Evolutionary conservation across 2,888 invertebrate genomes (phyloP), one percentile per base, ranked within the genome.

Genomic region (Tiliacea aurago): DNA sequence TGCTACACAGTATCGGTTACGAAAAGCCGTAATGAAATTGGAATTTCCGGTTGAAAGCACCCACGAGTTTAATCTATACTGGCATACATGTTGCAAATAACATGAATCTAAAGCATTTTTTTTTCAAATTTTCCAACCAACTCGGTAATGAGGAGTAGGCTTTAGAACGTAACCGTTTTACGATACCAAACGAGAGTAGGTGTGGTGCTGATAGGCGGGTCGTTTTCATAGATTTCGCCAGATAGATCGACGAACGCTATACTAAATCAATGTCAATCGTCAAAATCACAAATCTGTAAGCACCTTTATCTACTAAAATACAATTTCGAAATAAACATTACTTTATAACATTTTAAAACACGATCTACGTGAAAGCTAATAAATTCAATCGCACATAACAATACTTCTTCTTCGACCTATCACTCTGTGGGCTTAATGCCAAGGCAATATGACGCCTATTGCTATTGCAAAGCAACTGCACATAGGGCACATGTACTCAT

Each of bases 321-420:
- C 47, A 43, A 13, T 70, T 56, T 73, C 28, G 28, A 51, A 58
- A 58, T 51, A 51, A 71, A 80, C 47, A 45, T 65, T 43, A 3
- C n/a, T 33, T 61, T 53, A 28, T 47, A 65, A 63, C 18, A 77
- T 55, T 62, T 15, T 45, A 33, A 67, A 78, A 78, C 62, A 75
- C 51, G n/a, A 41, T 62, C 67, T 67, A 33, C 75, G 56, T 75
- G 67, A 66, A 78, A 78, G 76, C 76, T 75, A 47, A 78, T 78
- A 80, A 75, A 81, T 78, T 43, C 28, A 18, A 53, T 67, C 13
- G 56, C 67, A 67, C 56, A 20, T 81, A 65, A 75, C 62, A 53
- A 80, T 75, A 67, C 61, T 61, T 66, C 70, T 81, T 76, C 28
- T 6, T 56, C 53, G n/a, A 28, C 13, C 43, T 51, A 13, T 41